Conservation (phyloP, 1,140 invertebrate species). For the Leptinotarsa undecemlineata region DNA sequence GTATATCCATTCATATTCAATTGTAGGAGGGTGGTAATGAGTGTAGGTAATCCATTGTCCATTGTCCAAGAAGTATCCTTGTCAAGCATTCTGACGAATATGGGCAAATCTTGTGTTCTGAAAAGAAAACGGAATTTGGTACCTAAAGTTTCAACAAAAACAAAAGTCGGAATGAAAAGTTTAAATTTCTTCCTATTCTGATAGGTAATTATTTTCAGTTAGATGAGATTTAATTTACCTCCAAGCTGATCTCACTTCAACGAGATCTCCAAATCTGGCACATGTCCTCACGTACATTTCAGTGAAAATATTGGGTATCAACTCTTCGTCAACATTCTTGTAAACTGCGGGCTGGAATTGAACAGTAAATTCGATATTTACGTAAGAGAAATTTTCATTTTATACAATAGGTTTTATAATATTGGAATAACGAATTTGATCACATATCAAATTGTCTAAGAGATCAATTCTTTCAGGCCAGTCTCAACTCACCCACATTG, state of each 20-base stretch:
- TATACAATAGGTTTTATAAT: too few relatives aligned
- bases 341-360: constrained; percentile 32
- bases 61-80: constrained; percentile 80
- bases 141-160: neutral
- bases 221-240: constrained; percentile 48
- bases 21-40: constrained; percentile 79
- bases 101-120: constrained; percentile 74
- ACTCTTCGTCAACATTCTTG: constrained; percentile 21
- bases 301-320: constrained; percentile 65
- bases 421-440: too few relatives aligned
- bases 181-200: too few relatives aligned
- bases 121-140: constrained; percentile 29
- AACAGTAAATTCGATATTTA: neutral
- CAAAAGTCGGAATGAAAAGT: neutral
- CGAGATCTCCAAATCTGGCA: constrained; percentile 66
- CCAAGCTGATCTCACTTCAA: constrained; percentile 72
- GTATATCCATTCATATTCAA: constrained; percentile 85
- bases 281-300: constrained; percentile 68
- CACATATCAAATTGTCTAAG: too few relatives aligned
- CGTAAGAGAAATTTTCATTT: too few relatives aligned
- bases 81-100: constrained; percentile 89
- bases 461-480: too few relatives aligned
- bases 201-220: too few relatives aligned
- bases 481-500: too few relatives aligned
- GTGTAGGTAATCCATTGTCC: constrained; percentile 75